These are phyloP conservation scores for Meleagris gallopavo DNA, from an alignment of 2,113 vertebrate species.

Conservation along the genomic window DNA sequence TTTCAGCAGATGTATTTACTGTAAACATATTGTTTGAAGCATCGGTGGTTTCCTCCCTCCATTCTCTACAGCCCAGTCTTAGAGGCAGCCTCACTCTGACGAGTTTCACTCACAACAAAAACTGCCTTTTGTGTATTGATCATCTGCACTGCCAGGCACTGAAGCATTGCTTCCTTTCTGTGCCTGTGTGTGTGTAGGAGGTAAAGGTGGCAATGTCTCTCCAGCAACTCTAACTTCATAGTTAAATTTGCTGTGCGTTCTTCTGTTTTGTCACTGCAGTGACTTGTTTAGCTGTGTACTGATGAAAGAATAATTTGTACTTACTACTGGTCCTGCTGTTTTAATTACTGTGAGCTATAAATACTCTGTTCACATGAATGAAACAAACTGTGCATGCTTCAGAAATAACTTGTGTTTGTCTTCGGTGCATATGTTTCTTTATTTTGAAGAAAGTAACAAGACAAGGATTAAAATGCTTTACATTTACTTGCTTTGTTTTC, in stretches of 20 bases:
- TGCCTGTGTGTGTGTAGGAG: constrained; percentile 10
- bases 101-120: neutral
- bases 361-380: constrained; percentile 70
- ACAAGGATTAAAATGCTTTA: constrained; percentile 42
- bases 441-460: constrained; percentile 63
- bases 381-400: constrained; percentile 60
- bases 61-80: neutral
- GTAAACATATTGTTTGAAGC: neutral
- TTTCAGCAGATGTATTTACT: neutral
- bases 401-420: constrained; percentile 70
- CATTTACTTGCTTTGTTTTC: neutral
- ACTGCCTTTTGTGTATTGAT: neutral
- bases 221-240: neutral
- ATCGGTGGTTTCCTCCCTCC: neutral
- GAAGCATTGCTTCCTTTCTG: constrained; percentile 7
- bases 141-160: neutral
- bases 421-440: constrained; percentile 38
- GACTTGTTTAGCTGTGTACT: constrained; percentile 65
- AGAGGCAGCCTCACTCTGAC: neutral
- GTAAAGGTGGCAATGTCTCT: constrained; percentile 33
- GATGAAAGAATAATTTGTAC: constrained; percentile 74
- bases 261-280: constrained; percentile 51
- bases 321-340: constrained; percentile 71
- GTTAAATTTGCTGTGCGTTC: constrained; percentile 17
- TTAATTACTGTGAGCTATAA: constrained; percentile 74